A percentile compares a stretch with the other conserved stretches of the same genome.
These are phyloP conservation scores for Habrosyne pyritoides DNA, from an alignment of 2,888 invertebrate genomes.

Conservation along the genomic window DNA sequence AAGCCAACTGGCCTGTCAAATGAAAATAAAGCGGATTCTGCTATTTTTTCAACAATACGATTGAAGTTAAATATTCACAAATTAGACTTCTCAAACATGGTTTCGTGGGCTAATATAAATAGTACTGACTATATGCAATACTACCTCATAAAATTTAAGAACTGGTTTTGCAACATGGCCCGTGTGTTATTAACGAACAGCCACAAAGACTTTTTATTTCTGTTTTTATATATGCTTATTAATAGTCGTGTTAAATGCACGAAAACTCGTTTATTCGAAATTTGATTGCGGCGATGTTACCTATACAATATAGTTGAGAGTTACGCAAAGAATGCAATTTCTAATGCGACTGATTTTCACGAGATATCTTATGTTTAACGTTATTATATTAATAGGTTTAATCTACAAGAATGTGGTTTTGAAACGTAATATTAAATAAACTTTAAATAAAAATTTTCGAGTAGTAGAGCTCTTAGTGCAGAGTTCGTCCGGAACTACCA, in stretches of 20 bases:
- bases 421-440: background rate
- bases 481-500: too few relatives aligned
- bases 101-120: constrained; percentile 24
- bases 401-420: background rate
- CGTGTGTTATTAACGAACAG: constrained; percentile 39
- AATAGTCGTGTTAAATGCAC: constrained; percentile 35
- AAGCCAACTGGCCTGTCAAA: too few relatives aligned
- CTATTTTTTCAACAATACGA: background rate
- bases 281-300: background rate
- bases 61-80: background rate
- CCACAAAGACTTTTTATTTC: constrained; percentile 33
- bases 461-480: background rate
- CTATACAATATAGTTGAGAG: background rate
- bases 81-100: constrained; percentile 9
- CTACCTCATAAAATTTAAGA: constrained; percentile 41
- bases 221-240: constrained; percentile 33
- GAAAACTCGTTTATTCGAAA: constrained; percentile 16
- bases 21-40: background rate
- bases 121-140: constrained; percentile 40
- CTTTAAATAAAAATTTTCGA: background rate
- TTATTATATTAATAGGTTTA: background rate
- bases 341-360: background rate
- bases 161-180: constrained; percentile 51
- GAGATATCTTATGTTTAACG: background rate
- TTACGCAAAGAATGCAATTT: background rate